Percentiles rank a stretch among this genome's conserved stretches.
phyloP scores from a whole-genome alignment of 92 coral and sea anemone species.

The Porites divaricata region DNA sequence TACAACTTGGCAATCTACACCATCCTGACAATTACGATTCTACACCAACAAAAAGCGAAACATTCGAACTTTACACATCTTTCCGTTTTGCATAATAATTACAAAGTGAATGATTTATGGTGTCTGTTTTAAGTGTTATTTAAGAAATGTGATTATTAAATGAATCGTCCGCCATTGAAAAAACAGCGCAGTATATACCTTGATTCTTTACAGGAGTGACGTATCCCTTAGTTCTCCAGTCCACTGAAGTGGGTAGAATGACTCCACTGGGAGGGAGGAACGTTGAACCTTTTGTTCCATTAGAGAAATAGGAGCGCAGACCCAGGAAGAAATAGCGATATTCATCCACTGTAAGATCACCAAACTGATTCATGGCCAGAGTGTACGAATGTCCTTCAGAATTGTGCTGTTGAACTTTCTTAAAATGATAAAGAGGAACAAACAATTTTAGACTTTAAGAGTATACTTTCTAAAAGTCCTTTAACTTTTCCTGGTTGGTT shows the following conservation, averaged over 20 bases:
- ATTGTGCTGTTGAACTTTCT: slow-evolving; percentile 87
- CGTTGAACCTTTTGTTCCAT: slow-evolving; percentile 59
- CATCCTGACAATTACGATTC: too few relatives aligned
- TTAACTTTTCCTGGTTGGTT: too few relatives aligned
- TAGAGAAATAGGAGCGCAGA: slow-evolving; percentile 57
- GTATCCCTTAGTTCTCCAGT: slow-evolving; percentile 91
- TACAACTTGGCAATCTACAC: too few relatives aligned
- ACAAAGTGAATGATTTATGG: too few relatives aligned
- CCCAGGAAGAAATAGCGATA: slow-evolving; percentile 81
- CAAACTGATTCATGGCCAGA: slow-evolving; percentile 90
- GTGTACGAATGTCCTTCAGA: slow-evolving; percentile 65
- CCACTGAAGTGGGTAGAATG: slow-evolving; percentile 69
- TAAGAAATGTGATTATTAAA: too few relatives aligned
- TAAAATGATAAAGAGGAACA: not conserved
- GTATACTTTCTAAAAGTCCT: too few relatives aligned
- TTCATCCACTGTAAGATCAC: slow-evolving; percentile 83
- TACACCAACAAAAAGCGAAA: too few relatives aligned
- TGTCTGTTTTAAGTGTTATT: too few relatives aligned
- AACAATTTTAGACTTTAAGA: too few relatives aligned
- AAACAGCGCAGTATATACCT: slow-evolving; percentile 42
- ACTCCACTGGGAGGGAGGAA: slow-evolving; percentile 82
- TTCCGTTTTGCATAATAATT: too few relatives aligned
- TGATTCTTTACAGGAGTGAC: slow-evolving; percentile 93
- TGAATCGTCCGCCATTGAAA: too few relatives aligned
- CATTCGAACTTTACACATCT: too few relatives aligned